Evolutionary conservation across 2,113 vertebrate species (phyloP).

Genomic region (Prionailurus viverrinus): DNA sequence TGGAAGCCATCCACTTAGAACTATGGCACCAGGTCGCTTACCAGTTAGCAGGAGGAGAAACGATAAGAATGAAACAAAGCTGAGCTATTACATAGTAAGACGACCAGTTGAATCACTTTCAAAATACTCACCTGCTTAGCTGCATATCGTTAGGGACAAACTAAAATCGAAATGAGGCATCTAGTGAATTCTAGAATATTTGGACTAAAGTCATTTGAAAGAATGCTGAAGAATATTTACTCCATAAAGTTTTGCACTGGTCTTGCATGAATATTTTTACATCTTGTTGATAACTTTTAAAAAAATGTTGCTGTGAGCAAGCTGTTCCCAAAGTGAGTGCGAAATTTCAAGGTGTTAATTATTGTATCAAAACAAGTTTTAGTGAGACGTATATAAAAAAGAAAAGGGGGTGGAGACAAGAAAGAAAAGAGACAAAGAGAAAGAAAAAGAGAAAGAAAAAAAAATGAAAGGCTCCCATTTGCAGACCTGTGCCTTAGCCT

Average conservation of each 20-base stretch:
- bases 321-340: neutral
- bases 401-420: neutral
- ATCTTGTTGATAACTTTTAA: neutral
- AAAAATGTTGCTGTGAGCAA: neutral
- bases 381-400: neutral
- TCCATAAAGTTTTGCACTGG: neutral
- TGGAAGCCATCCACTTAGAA: neutral
- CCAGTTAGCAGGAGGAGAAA: neutral
- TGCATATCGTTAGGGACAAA: neutral
- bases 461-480: neutral
- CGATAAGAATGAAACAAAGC: neutral
- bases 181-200: neutral
- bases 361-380: conserved; percentile 36
- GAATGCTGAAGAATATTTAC: neutral
- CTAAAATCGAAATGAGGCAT: neutral
- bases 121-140: neutral
- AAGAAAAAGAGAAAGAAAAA: neutral
- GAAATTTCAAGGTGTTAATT: neutral
- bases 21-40: neutral
- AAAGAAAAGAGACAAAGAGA: neutral
- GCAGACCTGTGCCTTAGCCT: neutral
- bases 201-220: neutral
- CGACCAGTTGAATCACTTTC: neutral
- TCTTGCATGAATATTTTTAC: neutral
- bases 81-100: neutral